Base-by-base conservation (phyloP, 2,113 vertebrate species). In the Psephotus haematonotus region DNA sequence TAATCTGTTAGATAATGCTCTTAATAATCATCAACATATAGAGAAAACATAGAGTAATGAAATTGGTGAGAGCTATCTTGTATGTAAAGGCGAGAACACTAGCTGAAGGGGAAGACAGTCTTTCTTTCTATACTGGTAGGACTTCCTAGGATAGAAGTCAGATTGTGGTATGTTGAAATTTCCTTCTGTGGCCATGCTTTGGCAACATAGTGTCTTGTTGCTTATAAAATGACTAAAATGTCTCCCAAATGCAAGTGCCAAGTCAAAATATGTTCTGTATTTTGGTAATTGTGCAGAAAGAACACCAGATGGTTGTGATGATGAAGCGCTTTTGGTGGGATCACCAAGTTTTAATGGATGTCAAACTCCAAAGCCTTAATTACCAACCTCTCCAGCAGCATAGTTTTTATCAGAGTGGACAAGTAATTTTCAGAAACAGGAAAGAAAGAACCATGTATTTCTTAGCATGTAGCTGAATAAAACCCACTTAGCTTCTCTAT, bases 281-380 rank as follows among this genome's bases (percentile, higher is more conserved):
- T 98, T 97, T 98, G 94, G 93, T 97, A 97, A 97, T 98, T 97
- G 91, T 97, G 96, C 82, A 95, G 95, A 97, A 97, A 95, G 94
- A 96, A 88, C 86, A 96, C 82, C 97, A 97, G 97, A 97, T 97
- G 97, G 92, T 97, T 98, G 94, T 95, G 89, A 96, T 93, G 91
- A 95, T 97, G 92, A 97, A 90, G 86, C 33, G 52, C 74, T 95
- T 94, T 90, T 92, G 95, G 90, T 96, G 92, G 93, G 93, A 96
- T 92, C 88, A 90, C 81, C 95, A 94, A 89, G 81, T 95, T 96
- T 96, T 96, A 97, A 88, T 71, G 93, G 94, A 89, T 94, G 95
- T 86, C 88, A 95, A 97, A 96, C 93, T 94, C 92, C 79, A 84
- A 94, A 95, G 80, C 23, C 95, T 80, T 93, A 92, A 72, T 97